phyloP scores from a whole-genome alignment of 2,888 invertebrate species.

The Synergus umbraculus region DNA sequence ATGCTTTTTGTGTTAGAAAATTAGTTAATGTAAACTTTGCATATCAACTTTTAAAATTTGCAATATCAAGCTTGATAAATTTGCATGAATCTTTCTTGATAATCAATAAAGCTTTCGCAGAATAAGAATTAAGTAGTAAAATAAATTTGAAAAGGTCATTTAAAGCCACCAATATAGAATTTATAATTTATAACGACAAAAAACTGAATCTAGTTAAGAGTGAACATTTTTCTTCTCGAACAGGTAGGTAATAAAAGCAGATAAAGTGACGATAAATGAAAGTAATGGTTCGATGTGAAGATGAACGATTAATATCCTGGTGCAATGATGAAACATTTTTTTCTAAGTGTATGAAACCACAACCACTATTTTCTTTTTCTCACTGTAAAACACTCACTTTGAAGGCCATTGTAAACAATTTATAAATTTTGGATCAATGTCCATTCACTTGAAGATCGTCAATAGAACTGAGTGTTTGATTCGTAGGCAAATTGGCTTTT shows the following conservation, averaged over 20 bases:
- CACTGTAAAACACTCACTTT: conserved; percentile 53
- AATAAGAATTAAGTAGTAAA: not conserved
- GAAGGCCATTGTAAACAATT: conserved; percentile 42
- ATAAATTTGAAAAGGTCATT: not conserved
- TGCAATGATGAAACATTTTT: not conserved
- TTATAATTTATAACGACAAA: not conserved
- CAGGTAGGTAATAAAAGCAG: not conserved
- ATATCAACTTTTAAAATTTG: not conserved
- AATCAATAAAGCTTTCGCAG: not conserved
- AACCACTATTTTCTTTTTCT: conserved; percentile 10
- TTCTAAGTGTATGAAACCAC: not conserved
- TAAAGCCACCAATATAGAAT: not conserved
- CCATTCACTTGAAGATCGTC: conserved; percentile 39
- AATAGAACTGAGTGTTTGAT: conserved; percentile 55
- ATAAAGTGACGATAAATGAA: conserved; percentile 8
- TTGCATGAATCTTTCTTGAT: not conserved
- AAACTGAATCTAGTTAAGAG: not conserved
- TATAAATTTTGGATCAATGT: not conserved
- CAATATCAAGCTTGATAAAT: not conserved
- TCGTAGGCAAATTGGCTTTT: conserved; percentile 54
- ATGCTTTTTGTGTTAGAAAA: not conserved
- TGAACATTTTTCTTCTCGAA: not conserved
- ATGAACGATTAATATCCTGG: conserved; percentile 13
- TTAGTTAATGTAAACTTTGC: not conserved
- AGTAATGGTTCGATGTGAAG: conserved; percentile 5